phyloP scores from a whole-genome alignment of 2,888 invertebrate genomes.

The Drosophila yooni region DNA sequence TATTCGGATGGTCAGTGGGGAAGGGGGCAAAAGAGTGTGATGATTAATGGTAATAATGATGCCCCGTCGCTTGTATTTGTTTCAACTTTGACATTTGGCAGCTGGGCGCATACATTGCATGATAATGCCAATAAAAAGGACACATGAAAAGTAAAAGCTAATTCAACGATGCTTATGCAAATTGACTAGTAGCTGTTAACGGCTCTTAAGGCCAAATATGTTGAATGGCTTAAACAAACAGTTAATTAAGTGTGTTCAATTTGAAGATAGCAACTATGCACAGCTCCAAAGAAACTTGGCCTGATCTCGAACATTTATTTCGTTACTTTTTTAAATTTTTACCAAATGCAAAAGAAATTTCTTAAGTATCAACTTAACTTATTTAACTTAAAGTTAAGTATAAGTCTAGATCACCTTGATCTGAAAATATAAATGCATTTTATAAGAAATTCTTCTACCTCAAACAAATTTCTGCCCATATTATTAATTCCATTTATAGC shows the following conservation, averaged over 20 bases:
- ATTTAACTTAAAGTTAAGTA: not conserved
- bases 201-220: constrained; percentile 1
- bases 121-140: constrained; percentile 44
- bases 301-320: not conserved
- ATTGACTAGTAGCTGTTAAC: constrained; percentile 11
- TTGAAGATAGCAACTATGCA: not conserved
- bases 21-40: constrained; percentile 3
- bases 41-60: constrained; percentile 52
- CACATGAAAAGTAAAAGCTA: constrained; percentile 64
- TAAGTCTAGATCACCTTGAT: not conserved
- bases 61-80: constrained; percentile 67
- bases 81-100: constrained; percentile 79
- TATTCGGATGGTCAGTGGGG: constrained; percentile 15
- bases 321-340: not conserved
- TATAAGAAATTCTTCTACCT: not conserved
- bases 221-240: not conserved
- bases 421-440: not conserved
- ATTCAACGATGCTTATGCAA: constrained; percentile 23
- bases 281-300: not conserved
- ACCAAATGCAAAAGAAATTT: not conserved
- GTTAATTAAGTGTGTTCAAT: not conserved
- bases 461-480: not conserved
- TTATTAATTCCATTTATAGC: not conserved
- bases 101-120: constrained; percentile 56
- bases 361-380: not conserved